Evolutionary conservation across 2,113 vertebrate species (phyloP), one percentile per base, ranked within the genome.

Genomic region (Nyctibius bracteatus): DNA sequence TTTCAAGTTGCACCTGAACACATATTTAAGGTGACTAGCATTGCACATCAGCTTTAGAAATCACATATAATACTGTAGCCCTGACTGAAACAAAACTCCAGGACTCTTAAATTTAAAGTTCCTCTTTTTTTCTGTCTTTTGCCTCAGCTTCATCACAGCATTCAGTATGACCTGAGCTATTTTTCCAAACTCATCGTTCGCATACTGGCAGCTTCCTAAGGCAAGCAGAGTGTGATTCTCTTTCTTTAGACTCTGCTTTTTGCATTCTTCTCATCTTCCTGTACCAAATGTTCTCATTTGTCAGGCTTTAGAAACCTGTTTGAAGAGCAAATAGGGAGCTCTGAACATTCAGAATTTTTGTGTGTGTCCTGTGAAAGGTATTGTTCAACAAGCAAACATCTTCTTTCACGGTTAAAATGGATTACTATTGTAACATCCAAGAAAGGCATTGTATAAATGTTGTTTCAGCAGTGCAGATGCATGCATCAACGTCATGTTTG

Each of bases 401-500:
- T 87, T 35, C 30, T 52, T 39, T 68, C 28, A 16, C 5, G 8
- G 51, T 62, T 55, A 81, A 86, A 95, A 93, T 81, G 58, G 51
- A 92, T 88, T 86, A 46, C 59, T 79, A 37, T 74, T 95, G 82
- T 93, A 88, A 59, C n/a, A 92, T 37, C 67, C 0, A 6, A 96
- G 84, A 94, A 94, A 51, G 33, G 33, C 70, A 78, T 57, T 95
- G 52, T 54, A 57, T 51, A 95, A 94, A 88, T 71, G 33, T 86
- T 92, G 68, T 85, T 85, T 94, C 89, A 95, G 71, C 49, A 89
- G 91, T 73, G 44, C 47, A 72, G 81, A 52, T 65, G 30, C 84
- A 96, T 94, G 62, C 27, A 81, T 97, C 92, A 96, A 43, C 96
- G 94, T 96, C 89, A 84, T 28, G 21, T 6, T 83, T 91, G 21